Base-by-base conservation (phyloP, 2,113 vertebrate genomes). In the Crotalus viridis region DNA sequence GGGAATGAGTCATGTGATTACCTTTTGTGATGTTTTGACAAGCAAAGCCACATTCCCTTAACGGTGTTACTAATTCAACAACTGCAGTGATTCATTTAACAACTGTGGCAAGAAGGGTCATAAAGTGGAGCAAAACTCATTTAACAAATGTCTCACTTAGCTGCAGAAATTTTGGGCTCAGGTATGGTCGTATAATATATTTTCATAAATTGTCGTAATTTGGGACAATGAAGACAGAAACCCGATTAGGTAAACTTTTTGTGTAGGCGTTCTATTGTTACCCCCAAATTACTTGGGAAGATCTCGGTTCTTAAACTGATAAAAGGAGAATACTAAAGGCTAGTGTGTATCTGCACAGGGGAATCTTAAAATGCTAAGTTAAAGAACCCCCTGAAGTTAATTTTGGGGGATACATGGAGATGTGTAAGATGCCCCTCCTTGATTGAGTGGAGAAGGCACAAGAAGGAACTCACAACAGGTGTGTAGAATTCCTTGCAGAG, bases 331-430 rank as follows among this genome's bases (percentile, higher is more conserved):
- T 21, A 43, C 33, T 52, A 28, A 6, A 57, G 12, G 52, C 64
- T 85, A 64, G 12, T 57, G 33, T 39, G 57, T 43, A 59, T 51
- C 74, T n/a, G n/a, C 24, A 46, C 51, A 61, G 51, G 74, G 92
- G 69, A 93, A 64, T n/a, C 5, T 8, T 61, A 88, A 87, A 61
- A n/a, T 5, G 33, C 85, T 64, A 61, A 54, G 43, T 55, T 46
- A 90, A 51, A 90, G 54, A 59, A 61, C 19, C 52, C 81, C 13
- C 55, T 93, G 92, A 90, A n/a, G 81, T 89, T 93, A 89, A 81
- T 81, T 39, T 33, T 15, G 13, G 13, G 69, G n/a, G 69, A 7
- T 74, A 15, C 69, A 74, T 74, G 6, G 15, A 61, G 64, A 33
- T 88, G 51, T 54, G 87, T n/a, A 86, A 3, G 54, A 13, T 7